Evolutionary conservation across 1,140 invertebrate species (phyloP), one percentile per base, ranked within the genome.

Genomic region (Zaprionus capensis): DNA sequence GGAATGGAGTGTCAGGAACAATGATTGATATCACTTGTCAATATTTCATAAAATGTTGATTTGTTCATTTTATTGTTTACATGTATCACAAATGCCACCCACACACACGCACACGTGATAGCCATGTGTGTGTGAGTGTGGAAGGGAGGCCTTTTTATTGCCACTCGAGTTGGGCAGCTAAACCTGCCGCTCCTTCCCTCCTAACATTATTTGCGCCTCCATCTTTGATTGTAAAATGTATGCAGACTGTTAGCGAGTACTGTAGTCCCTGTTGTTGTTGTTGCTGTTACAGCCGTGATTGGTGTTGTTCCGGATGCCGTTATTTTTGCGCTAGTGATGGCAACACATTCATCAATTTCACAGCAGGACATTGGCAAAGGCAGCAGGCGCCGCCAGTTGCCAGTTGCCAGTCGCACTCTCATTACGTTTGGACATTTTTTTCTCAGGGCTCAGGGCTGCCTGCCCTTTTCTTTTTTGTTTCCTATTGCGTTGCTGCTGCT

Each of bases 21-120:
- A 74, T 90, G 85, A 90, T 90, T 90, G 81, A 90, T 90, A 84
- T 76, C 79, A 75, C 82, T 85, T 90, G 85, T 90, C 85, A 84
- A 90, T 90, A 90, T 84, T 85, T 83, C 81, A 88, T 88, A 90
- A 85, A 90, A 88, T 81, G 76, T 90, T 85, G 79, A 90, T 90
- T 90, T 90, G 81, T 90, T 82, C 68, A 84, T 80, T 90, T 88
- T 84, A 90, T 90, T 88, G 85, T 82, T 88, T 82, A 84, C 78
- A 90, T 90, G 71, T 73, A 80, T 80, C 78, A 83, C 84, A 88
- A 78, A 80, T 81, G 83, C 65, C 36, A 58, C 24, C 24, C 31
- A 62, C 46, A 49, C 55, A 71, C 15, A 68, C 34, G 5, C 53
- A 72, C 66, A 57, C 41, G 4, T n/a, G 44, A 28, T 49, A 5